Evolutionary conservation across 2,888 invertebrate genomes (phyloP).

Genomic region (Sclerodermus sp.): DNA sequence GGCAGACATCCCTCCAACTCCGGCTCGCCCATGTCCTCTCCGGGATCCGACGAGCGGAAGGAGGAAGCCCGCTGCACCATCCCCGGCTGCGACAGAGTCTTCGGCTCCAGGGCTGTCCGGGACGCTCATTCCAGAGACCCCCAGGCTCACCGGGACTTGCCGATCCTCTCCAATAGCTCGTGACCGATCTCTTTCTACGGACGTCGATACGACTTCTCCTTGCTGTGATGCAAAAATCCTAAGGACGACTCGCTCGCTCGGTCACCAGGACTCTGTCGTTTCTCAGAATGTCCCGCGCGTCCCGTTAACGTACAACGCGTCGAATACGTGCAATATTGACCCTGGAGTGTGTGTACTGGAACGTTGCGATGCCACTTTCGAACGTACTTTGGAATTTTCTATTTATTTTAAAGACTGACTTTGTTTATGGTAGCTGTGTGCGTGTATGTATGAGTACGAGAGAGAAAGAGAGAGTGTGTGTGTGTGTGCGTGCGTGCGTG

Average conservation of each 20-base stretch:
- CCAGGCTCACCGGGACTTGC: constrained; percentile 50
- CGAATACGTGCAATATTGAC: constrained; percentile 28
- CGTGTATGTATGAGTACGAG: too few relatives aligned
- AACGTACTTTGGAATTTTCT: too few relatives aligned
- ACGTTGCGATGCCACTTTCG: too few relatives aligned
- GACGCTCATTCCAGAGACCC: constrained; percentile 68
- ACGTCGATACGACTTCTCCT: constrained; percentile 36
- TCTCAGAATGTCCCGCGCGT: constrained; percentile 4
- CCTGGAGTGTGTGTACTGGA: background rate
- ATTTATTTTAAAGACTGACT: too few relatives aligned
- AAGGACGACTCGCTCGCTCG: constrained; percentile 19
- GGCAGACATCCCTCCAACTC: constrained; percentile 41
- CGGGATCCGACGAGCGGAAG: constrained; percentile 34
- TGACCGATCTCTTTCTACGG: constrained; percentile 47
- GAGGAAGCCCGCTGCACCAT: constrained; percentile 77
- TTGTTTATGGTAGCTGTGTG: too few relatives aligned
- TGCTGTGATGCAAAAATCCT: constrained; percentile 51
- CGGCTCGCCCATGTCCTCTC: constrained; percentile 36
- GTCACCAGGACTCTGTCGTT: constrained; percentile 17
- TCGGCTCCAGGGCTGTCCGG: constrained; percentile 76
- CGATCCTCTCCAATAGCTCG: constrained; percentile 47
- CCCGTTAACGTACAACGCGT: background rate
- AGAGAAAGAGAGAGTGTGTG: too few relatives aligned
- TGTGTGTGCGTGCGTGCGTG: too few relatives aligned
- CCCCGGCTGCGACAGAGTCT: constrained; percentile 75